A percentile compares a stretch with the other conserved stretches of the same genome.
These are phyloP conservation scores for Hippoglossus stenolepis DNA, from an alignment of 2,113 vertebrate species.

Conservation along the genomic window DNA sequence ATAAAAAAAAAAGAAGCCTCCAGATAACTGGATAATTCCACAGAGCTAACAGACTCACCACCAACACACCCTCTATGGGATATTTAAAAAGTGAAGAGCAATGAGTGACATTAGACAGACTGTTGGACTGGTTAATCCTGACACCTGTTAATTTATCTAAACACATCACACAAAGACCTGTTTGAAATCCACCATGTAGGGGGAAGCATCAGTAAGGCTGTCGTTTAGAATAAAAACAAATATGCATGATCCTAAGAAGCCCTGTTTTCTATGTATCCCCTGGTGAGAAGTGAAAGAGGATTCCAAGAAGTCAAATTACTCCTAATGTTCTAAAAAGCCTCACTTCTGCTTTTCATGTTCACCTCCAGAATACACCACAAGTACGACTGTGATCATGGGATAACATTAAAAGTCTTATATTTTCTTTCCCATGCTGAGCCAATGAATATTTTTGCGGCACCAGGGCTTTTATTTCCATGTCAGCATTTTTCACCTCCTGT, in stretches of 20 bases:
- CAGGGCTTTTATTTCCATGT: neutral
- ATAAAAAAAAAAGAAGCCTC: neutral
- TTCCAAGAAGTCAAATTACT: neutral
- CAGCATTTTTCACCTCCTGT: neutral
- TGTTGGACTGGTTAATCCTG: conserved; percentile 21
- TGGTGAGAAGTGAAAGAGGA: conserved; percentile 25
- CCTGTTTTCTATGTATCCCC: conserved; percentile 29
- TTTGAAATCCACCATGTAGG: neutral
- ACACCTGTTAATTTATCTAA: neutral
- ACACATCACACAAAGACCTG: neutral
- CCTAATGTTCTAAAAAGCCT: neutral
- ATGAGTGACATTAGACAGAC: neutral
- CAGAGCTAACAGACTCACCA: neutral
- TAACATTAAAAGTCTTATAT: neutral
- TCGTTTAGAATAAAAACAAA: conserved; percentile 7
- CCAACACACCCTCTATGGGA: neutral
- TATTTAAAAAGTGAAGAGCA: neutral
- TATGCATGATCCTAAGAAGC: neutral
- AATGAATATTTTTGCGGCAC: conserved; percentile 1
- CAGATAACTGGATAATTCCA: neutral
- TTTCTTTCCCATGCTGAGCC: conserved; percentile 12
- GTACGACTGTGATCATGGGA: neutral
- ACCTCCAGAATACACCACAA: neutral
- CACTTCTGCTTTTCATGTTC: neutral
- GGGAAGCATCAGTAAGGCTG: neutral